These are phyloP conservation scores for Aphis craccivora DNA, from an alignment of 1,140 invertebrate genomes.

Conservation along the genomic window DNA sequence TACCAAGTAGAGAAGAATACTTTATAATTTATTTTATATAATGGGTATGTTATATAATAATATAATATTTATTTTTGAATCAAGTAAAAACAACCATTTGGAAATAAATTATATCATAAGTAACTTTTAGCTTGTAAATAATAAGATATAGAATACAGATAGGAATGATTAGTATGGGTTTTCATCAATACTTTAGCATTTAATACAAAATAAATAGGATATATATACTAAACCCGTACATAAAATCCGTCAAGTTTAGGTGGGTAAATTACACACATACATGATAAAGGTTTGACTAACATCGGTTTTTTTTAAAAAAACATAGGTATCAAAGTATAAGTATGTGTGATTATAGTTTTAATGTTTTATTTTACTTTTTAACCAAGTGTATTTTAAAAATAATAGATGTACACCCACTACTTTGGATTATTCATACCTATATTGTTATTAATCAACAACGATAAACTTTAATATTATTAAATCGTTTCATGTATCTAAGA, in stretches of 20 bases:
- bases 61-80: conserved; percentile 37
- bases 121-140: neutral
- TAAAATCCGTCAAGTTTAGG: neutral
- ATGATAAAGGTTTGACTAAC: neutral
- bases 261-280: neutral
- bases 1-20: neutral
- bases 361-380: neutral
- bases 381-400: neutral
- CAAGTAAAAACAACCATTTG: conserved; percentile 26
- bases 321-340: neutral
- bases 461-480: neutral
- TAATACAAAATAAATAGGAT: neutral
- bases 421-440: neutral
- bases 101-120: neutral
- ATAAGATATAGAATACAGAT: neutral
- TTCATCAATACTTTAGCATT: neutral
- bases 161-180: neutral
- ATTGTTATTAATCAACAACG: neutral
- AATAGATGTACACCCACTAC: neutral
- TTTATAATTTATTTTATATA: conserved; percentile 24
- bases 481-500: neutral
- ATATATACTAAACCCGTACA: neutral
- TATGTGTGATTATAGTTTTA: neutral
- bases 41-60: neutral
- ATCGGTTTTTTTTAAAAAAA: neutral